Percentiles rank a stretch among this genome's conserved stretches.
These are phyloP conservation scores for Cephalopachus bancanus DNA, from an alignment of 2,797 vertebrate species.

Conservation along the genomic window DNA sequence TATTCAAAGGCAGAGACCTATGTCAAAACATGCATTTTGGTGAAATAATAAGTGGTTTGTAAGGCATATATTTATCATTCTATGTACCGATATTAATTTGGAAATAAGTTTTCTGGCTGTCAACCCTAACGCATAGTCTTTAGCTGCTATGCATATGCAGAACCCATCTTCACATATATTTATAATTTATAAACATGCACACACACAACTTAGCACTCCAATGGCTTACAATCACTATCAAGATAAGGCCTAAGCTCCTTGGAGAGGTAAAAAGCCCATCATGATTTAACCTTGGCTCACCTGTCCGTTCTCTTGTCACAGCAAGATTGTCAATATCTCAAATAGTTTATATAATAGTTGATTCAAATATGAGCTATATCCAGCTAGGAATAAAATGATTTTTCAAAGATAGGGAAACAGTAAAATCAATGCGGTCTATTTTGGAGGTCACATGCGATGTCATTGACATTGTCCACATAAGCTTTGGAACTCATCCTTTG, in stretches of 20 bases:
- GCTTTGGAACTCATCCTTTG: neutral
- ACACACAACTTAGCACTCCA: neutral
- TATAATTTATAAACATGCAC: neutral
- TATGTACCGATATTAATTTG: neutral
- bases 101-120: neutral
- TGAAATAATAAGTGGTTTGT: neutral
- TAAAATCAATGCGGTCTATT: neutral
- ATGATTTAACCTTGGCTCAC: neutral
- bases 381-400: neutral
- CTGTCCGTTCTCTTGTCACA: neutral
- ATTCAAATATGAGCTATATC: slow-evolving; percentile 7
- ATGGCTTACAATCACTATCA: neutral
- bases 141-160: neutral
- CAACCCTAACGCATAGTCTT: neutral
- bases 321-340: neutral
- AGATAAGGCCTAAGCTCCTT: neutral
- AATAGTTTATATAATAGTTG: slow-evolving; percentile 1
- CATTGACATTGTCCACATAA: neutral
- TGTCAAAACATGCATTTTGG: neutral
- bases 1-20: neutral
- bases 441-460: neutral
- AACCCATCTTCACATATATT: neutral
- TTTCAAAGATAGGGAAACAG: neutral
- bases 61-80: neutral
- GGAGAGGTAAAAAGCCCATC: neutral